Evolutionary conservation across 2,888 invertebrate species (phyloP).

Genomic region (Latrodectus hesperus): DNA sequence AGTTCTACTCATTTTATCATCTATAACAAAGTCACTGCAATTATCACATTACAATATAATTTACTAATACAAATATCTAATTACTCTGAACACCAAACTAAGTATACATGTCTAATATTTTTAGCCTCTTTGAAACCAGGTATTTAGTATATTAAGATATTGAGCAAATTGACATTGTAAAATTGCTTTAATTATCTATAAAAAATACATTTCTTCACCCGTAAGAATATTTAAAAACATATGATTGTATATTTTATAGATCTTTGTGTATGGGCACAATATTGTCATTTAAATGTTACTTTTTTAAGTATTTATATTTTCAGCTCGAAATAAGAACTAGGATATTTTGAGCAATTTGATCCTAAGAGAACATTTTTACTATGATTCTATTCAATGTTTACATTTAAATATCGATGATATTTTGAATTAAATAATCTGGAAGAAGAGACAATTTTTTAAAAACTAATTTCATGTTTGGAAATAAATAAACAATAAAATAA

Average conservation of each 20-base stretch:
- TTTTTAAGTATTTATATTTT: no score
- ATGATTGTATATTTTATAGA: not conserved
- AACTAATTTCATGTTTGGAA: no score
- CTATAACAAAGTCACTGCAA: constrained; percentile 51
- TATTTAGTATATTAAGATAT: constrained; percentile 3
- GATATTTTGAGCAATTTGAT: no score
- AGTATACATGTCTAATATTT: constrained; percentile 1
- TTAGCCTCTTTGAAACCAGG: constrained; percentile 45
- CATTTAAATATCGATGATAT: no score
- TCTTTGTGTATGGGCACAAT: no score
- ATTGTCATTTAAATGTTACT: no score
- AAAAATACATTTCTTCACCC: constrained; percentile 2
- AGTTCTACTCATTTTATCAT: constrained; percentile 17
- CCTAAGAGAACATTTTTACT: no score
- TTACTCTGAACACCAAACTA: not conserved
- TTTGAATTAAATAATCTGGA: no score
- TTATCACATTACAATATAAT: constrained; percentile 50
- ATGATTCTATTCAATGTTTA: no score
- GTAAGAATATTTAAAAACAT: not conserved
- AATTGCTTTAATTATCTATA: not conserved
- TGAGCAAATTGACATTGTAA: not conserved
- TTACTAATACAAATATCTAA: constrained; percentile 32
- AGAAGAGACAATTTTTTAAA: no score
- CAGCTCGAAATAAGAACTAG: no score
- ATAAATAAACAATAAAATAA: no score